These are phyloP conservation scores for Lagria hirta DNA, from an alignment of 2,888 invertebrate species.

Conservation along the genomic window DNA sequence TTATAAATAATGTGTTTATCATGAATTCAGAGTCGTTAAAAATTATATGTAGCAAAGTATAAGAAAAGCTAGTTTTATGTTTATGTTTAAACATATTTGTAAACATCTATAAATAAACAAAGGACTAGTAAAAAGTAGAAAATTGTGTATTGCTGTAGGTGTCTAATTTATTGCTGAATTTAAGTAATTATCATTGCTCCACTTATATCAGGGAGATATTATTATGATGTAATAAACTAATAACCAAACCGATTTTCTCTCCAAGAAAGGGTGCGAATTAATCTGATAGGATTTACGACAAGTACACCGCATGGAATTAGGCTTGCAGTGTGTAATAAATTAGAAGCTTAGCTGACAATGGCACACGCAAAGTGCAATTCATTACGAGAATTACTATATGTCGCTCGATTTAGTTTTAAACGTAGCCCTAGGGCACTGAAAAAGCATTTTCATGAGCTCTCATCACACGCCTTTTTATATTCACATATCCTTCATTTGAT, in stretches of 20 bases:
- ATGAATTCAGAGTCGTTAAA: no score
- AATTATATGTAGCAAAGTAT: no score
- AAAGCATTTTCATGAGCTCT: slow-evolving; percentile 13
- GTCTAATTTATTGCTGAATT: no score
- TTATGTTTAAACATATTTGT: no score
- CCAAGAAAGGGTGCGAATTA: slow-evolving; percentile 11
- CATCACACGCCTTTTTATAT: slow-evolving; percentile 18
- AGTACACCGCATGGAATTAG: slow-evolving; percentile 13
- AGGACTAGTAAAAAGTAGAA: no score
- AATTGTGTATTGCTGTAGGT: no score
- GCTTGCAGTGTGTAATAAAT: slow-evolving; percentile 11
- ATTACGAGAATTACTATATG: neutral
- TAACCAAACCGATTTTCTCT: slow-evolving; percentile 12
- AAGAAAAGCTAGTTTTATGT: no score
- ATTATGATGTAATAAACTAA: slow-evolving; percentile 14
- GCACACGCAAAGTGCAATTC: neutral
- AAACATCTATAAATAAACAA: no score
- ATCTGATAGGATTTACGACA: slow-evolving; percentile 11
- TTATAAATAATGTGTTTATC: no score
- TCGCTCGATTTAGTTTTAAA: slow-evolving; percentile 7
- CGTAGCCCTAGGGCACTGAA: slow-evolving; percentile 1
- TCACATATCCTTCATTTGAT: slow-evolving; percentile 33
- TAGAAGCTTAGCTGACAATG: slow-evolving; percentile 3
- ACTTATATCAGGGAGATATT: no score
- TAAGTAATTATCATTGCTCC: no score